Base-by-base conservation (phyloP, 2,888 invertebrate genomes). In the Autographa gamma region DNA sequence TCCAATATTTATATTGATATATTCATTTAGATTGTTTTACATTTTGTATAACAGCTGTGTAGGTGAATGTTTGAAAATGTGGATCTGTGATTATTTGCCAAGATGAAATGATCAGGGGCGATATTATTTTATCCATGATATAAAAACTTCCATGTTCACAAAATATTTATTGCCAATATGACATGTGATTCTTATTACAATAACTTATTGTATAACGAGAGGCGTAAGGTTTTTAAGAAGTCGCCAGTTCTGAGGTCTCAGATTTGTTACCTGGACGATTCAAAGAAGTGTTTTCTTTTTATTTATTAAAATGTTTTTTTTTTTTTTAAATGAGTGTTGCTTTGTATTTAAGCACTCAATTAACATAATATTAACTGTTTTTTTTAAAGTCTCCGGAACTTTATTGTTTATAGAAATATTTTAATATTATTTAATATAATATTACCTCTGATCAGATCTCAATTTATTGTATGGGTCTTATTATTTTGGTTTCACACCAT, bases 21-120 rank as follows among this genome's bases (percentile, higher is more conserved):
- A 60, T 69, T 80, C 11, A 61, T 74, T 67, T 68, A 19, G 6
- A 43, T 60, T 60, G 68, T 68, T 67, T 76, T 76, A 68, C 64
- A 61, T 71, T 60, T 69, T 63, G 66, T 73, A 74, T 59, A 67
- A 66, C 70, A 69, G 66, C 61, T 70, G 66, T 52, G 48, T 73
- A 66, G 54, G 54, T 25, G 54, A 56, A 67, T 77, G 69, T 70
- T 72, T 65, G 48, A 31, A 72, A 70, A 70, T 69, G 69, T 80
- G 58, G 62, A 82, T 76, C 79, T 83, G 84, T 75, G 77, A 73
- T 76, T 76, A 71, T 69, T 75, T 82, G 73, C 81, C 34, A 60
- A 75, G 69, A 60, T 71, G 9, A 60, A 71, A 72, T 32, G 65
- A 25, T 78, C 79, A 82, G 81, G 66, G 70, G 76, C 69, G 82